Evolutionary conservation across 2,113 vertebrate species (phyloP).

Genomic region (Sciurus niger): DNA sequence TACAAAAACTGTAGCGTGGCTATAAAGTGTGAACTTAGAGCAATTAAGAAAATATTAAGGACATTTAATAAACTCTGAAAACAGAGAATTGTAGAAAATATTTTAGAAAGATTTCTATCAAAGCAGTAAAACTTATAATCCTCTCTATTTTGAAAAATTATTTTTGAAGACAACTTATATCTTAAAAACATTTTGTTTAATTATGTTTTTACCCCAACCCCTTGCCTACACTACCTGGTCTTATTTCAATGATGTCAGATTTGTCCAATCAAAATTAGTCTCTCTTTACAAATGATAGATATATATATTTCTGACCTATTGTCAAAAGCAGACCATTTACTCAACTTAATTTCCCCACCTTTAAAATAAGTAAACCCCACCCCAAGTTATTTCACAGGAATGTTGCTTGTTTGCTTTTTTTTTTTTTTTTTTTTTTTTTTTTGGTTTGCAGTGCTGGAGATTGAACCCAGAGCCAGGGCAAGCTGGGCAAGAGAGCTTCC

Average conservation of each 20-base stretch:
- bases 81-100: constrained; percentile 48
- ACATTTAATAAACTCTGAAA: constrained; percentile 3
- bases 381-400: not conserved
- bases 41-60: constrained; percentile 57
- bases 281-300: constrained; percentile 39
- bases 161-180: not conserved
- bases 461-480: not conserved
- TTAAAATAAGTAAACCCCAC: constrained; percentile 40
- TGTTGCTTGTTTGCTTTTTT: not conserved
- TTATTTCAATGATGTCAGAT: not conserved
- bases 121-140: not conserved
- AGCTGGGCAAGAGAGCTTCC: not conserved
- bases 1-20: constrained; percentile 6
- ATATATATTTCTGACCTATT: constrained; percentile 9
- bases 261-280: not conserved
- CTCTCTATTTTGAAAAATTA: constrained; percentile 22
- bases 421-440: not conserved
- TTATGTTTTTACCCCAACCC: not conserved
- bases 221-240: not conserved
- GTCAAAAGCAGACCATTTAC: not conserved
- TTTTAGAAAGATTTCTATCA: constrained; percentile 37
- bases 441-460: not conserved
- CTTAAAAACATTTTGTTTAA: constrained; percentile 2
- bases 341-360: constrained; percentile 14
- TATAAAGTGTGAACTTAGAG: constrained; percentile 24